Percentiles rank a stretch among this genome's conserved stretches.
Evolutionary conservation across 2,113 vertebrate species (phyloP).

Genomic region (Brachyistius frenatus): DNA sequence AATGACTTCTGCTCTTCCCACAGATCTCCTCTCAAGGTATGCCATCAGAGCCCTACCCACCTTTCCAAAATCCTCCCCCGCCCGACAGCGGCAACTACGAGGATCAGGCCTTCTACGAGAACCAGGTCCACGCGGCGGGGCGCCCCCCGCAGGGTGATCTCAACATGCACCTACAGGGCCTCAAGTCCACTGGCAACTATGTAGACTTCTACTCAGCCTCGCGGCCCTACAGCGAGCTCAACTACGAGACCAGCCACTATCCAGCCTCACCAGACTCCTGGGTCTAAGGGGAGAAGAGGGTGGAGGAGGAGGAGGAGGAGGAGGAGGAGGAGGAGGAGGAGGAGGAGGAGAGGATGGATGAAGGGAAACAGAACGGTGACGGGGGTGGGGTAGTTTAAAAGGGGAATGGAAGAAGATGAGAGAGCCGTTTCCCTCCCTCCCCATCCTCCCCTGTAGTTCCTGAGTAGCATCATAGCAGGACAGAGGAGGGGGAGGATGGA

Average conservation of each 20-base stretch:
- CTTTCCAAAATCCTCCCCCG: conserved; percentile 95
- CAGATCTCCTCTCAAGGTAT: conserved; percentile 94
- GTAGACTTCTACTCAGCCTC: conserved; percentile 99
- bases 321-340: conserved; percentile 31
- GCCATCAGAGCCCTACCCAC: conserved; percentile 95
- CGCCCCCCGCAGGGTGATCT: conserved; percentile 90
- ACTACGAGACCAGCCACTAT: conserved; percentile 99
- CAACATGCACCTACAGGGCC: conserved; percentile 97
- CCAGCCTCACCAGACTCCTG: conserved; percentile 99
- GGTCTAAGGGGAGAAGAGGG: conserved; percentile 85
- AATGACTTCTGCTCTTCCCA: background rate
- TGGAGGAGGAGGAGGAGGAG: conserved; percentile 35
- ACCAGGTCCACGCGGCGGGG: conserved; percentile 78
- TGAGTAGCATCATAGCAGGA: conserved; percentile 74
- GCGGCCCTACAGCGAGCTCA: conserved; percentile 99
- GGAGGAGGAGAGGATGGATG: conserved; percentile 17
- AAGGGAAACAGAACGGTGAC: background rate
- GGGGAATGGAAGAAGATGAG: conserved; percentile 23
- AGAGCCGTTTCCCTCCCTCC: conserved; percentile 56
- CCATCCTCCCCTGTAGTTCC: conserved; percentile 67
- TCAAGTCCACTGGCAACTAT: conserved; percentile 99
- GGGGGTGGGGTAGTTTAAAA: conserved; percentile 29
- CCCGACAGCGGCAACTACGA: conserved; percentile 87
- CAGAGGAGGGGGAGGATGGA: conserved; percentile 35
- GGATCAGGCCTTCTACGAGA: conserved; percentile 87